These are phyloP conservation scores for Labroides dimidiatus DNA, from an alignment of 2,797 vertebrate species.

Conservation along the genomic window DNA sequence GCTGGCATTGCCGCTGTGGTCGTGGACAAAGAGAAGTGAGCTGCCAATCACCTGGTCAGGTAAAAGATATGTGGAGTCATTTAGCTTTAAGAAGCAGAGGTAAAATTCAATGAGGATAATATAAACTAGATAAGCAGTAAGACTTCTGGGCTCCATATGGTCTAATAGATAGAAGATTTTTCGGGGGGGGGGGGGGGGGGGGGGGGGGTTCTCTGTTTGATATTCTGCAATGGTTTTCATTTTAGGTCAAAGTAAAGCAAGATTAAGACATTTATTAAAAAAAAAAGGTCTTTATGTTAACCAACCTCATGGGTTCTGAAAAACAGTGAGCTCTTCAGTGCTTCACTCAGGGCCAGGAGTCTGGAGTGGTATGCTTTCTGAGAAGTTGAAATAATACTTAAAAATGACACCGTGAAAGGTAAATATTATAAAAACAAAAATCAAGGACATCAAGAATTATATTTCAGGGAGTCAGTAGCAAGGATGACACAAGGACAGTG, in stretches of 20 bases:
- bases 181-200: too few relatives aligned
- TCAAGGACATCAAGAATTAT: not conserved
- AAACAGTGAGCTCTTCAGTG: constrained; percentile 77
- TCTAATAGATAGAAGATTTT: too few relatives aligned
- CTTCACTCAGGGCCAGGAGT: constrained; percentile 74
- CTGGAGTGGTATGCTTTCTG: constrained; percentile 82
- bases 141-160: not conserved
- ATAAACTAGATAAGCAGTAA: not conserved
- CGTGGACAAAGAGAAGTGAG: constrained; percentile 93
- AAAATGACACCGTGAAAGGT: too few relatives aligned
- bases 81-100: not conserved
- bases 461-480: not conserved
- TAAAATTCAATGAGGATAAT: not conserved
- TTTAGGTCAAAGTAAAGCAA: not conserved
- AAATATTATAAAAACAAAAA: not conserved
- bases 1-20: constrained; percentile 84
- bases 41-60: constrained; percentile 89
- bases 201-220: too few relatives aligned
- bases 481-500: not conserved
- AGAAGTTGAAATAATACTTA: constrained; percentile 1
- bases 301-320: constrained; percentile 84
- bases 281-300: not conserved
- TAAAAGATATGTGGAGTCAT: constrained; percentile 3
- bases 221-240: not conserved
- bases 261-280: not conserved